Conservation (phyloP, 2,888 invertebrate species). For the Andrena haemorrhoa region DNA sequence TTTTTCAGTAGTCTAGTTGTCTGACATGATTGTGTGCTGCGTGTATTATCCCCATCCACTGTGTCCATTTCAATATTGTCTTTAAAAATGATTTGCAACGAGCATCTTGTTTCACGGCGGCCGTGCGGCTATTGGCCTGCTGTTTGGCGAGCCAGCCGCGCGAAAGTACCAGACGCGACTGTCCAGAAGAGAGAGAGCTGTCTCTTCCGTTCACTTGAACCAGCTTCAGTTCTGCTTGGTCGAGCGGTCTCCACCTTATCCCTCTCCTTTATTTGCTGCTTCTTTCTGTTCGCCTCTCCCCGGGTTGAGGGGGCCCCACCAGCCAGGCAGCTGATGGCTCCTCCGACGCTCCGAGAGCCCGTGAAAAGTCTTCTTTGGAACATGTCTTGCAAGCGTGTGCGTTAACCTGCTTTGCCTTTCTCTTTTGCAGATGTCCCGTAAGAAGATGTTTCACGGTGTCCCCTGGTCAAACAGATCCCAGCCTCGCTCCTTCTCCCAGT, state of each 20-base stretch:
- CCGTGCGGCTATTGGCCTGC: slow-evolving; percentile 11
- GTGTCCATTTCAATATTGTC: slow-evolving; percentile 27
- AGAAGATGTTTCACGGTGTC: slow-evolving; percentile 30
- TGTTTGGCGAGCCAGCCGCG: not conserved
- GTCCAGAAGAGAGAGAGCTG: not conserved
- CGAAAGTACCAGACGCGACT: slow-evolving; percentile 1
- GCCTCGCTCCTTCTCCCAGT: not conserved
- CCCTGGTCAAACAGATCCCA: not conserved
- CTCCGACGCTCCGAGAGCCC: not conserved
- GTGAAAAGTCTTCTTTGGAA: slow-evolving; percentile 30
- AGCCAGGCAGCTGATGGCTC: not conserved
- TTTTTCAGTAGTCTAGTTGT: slow-evolving; percentile 80
- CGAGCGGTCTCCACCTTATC: not conserved
- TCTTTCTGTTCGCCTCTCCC: slow-evolving; percentile 33
- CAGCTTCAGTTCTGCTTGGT: slow-evolving; percentile 1
- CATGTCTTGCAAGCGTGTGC: slow-evolving; percentile 2
- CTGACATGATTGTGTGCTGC: slow-evolving; percentile 82
- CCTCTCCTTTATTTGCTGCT: slow-evolving; percentile 3
- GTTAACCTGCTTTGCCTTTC: slow-evolving; percentile 13
- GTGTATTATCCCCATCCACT: slow-evolving; percentile 70
- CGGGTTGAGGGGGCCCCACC: not conserved
- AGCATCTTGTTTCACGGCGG: slow-evolving; percentile 45
- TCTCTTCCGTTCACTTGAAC: not conserved
- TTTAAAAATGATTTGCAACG: slow-evolving; percentile 15
- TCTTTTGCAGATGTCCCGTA: slow-evolving; percentile 15